Conservation (phyloP, 2,113 vertebrate genomes). For the Etheostoma cragini region DNA sequence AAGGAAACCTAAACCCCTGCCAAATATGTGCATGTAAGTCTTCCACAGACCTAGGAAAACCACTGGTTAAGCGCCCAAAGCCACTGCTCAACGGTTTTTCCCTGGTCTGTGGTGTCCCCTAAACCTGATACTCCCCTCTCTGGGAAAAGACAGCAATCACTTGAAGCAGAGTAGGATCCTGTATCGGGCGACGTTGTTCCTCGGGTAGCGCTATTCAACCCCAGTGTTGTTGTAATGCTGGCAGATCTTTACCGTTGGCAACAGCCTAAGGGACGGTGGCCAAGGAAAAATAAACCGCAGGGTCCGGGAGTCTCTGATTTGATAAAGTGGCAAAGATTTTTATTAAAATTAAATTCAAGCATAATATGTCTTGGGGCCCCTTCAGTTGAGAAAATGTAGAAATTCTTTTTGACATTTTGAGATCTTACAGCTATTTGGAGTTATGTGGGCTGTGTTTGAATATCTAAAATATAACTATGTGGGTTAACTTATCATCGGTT, state of each 20-base stretch:
- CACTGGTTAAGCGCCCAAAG: no score
- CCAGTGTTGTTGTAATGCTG: not conserved
- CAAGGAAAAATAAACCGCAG: not conserved
- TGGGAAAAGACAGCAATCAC: not conserved
- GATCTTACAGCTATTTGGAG: not conserved
- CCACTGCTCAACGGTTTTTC: no score
- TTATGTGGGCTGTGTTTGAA: not conserved
- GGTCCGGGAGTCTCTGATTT: not conserved
- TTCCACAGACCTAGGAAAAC: no score
- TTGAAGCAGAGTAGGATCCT: slow-evolving; percentile 16
- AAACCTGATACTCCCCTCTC: not conserved
- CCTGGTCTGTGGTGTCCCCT: not conserved
- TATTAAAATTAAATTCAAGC: no score
- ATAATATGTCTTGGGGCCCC: not conserved
- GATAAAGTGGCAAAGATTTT: not conserved
- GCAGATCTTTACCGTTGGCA: not conserved
- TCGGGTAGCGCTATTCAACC: not conserved
- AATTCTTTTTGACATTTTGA: not conserved
- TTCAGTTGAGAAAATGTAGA: not conserved
- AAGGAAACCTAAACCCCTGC: no score
- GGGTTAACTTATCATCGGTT: not conserved
- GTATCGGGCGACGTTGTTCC: not conserved
- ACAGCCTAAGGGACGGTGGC: not conserved
- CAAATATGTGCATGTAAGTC: no score
- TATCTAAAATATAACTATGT: not conserved